Conservation (phyloP, 2,888 invertebrate genomes). For the Cacoxenus indagator region DNA sequence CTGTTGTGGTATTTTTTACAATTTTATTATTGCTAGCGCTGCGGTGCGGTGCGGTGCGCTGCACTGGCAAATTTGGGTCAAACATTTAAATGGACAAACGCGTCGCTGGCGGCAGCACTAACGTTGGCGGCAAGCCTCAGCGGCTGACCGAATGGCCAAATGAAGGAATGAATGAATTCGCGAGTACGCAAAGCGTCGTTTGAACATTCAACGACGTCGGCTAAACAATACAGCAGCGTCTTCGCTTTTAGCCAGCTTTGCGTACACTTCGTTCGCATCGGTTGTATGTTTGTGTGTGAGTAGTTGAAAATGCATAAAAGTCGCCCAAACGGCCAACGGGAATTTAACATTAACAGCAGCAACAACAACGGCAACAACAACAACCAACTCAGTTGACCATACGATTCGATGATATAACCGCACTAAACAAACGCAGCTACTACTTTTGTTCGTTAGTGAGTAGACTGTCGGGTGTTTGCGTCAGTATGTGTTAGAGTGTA, state of each 20-base stretch:
- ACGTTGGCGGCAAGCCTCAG: neutral
- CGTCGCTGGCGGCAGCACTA: conserved; percentile 21
- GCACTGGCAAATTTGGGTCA: conserved; percentile 53
- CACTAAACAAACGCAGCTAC: conserved; percentile 57
- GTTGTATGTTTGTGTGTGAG: neutral
- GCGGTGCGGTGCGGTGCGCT: too few relatives aligned
- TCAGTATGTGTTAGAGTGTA: neutral
- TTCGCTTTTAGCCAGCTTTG: neutral
- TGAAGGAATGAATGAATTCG: neutral
- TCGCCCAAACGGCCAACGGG: neutral
- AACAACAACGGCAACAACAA: conserved; percentile 17
- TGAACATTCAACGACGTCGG: neutral
- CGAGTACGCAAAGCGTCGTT: neutral
- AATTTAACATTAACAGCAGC: conserved; percentile 1
- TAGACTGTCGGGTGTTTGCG: neutral
- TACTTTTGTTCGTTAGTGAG: conserved; percentile 21
- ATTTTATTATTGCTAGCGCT: conserved; percentile 12
- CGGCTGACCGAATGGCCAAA: neutral
- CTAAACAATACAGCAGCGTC: conserved; percentile 16
- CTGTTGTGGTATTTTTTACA: too few relatives aligned
- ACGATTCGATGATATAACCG: conserved; percentile 26
- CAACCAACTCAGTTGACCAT: conserved; percentile 13
- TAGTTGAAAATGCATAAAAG: conserved; percentile 11
- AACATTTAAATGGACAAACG: conserved; percentile 57
- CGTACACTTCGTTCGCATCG: neutral